Percentiles rank a stretch among this genome's conserved stretches.
phyloP scores from a whole-genome alignment of 2,113 vertebrate genomes.

The Tympanuchus pallidicinctus region DNA sequence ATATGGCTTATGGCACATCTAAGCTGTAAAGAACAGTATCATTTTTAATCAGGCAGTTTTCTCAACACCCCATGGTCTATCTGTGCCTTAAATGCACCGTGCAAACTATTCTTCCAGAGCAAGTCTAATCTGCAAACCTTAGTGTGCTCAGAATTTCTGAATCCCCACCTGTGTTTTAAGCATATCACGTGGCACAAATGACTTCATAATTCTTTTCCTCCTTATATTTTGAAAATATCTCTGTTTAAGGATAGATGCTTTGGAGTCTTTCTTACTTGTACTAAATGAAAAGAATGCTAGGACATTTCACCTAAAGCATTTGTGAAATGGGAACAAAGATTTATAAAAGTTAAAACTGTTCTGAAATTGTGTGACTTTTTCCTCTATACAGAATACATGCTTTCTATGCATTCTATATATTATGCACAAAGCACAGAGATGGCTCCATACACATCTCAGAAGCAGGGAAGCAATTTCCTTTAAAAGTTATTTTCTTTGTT shows the following conservation, averaged over 20 bases:
- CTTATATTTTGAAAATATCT: neutral
- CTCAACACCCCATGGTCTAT: neutral
- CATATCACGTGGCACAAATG: neutral
- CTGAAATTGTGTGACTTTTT: neutral
- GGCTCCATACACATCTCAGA: neutral
- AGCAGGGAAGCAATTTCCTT: neutral
- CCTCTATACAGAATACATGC: neutral
- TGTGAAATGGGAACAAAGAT: neutral
- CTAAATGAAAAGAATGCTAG: neutral
- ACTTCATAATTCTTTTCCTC: neutral
- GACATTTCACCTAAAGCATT: neutral
- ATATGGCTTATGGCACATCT: neutral
- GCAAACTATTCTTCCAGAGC: neutral
- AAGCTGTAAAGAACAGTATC: neutral
- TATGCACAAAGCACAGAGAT: neutral
- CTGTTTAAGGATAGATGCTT: neutral
- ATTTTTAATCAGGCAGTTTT: neutral
- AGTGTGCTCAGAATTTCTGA: neutral
- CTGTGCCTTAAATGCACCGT: neutral
- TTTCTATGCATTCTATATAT: neutral
- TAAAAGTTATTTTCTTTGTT: slow-evolving; percentile 2
- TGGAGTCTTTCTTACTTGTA: neutral
- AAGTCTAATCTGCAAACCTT: neutral
- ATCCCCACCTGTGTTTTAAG: neutral
- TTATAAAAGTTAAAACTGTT: neutral